Evolutionary conservation across 2,888 invertebrate species (phyloP).

Genomic region (Tetanocera ferruginea): DNA sequence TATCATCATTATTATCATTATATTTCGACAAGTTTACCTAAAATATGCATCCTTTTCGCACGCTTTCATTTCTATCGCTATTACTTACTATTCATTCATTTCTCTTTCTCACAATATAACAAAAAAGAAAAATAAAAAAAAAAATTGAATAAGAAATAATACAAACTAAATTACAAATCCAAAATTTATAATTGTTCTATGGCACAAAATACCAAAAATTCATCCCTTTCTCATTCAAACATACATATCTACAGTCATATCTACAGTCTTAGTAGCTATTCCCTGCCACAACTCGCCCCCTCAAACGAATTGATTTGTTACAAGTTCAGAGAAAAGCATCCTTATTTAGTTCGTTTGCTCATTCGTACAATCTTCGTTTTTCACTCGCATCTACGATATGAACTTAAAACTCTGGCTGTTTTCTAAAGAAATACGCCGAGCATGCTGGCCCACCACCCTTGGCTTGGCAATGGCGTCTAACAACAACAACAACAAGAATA

Average conservation of each 20-base stretch:
- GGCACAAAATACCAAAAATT: constrained; percentile 43
- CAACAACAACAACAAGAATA: neutral
- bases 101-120: neutral
- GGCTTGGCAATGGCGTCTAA: neutral
- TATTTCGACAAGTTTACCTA: neutral
- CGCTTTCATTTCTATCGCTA: neutral
- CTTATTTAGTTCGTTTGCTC: neutral
- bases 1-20: neutral
- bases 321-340: neutral
- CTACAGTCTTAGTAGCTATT: neutral
- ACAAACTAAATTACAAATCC: constrained; percentile 64
- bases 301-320: neutral
- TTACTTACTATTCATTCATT: neutral
- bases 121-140: neutral
- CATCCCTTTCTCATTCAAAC: neutral
- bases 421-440: too few relatives aligned
- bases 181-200: constrained; percentile 63
- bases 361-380: neutral
- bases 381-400: neutral
- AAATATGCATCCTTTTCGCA: neutral
- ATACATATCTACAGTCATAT: neutral
- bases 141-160: constrained; percentile 1
- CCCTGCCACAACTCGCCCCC: neutral
- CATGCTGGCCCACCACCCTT: too few relatives aligned
- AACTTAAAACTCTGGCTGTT: too few relatives aligned